A percentile compares a stretch with the other conserved stretches of the same genome.
phyloP scores from a whole-genome alignment of 2,888 invertebrate species.

The Athrips mouffetella region DNA sequence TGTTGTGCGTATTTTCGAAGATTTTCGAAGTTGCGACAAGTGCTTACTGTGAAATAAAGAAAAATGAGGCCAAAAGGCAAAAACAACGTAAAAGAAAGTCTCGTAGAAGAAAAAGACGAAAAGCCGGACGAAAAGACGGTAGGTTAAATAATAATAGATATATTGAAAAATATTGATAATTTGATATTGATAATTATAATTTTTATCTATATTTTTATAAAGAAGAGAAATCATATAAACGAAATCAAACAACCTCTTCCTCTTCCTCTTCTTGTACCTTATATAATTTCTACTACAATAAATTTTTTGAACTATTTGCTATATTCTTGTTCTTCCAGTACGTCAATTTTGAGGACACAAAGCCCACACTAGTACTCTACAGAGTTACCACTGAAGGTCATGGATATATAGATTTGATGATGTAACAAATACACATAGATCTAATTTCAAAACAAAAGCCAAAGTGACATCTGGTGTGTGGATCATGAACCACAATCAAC shows the following conservation, averaged over 20 bases:
- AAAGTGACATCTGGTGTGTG: constrained; percentile 35
- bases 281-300: too few relatives aligned
- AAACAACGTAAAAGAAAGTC: constrained; percentile 27
- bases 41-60: constrained; percentile 29
- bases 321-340: too few relatives aligned
- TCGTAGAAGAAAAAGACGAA: constrained; percentile 33
- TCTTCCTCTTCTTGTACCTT: too few relatives aligned
- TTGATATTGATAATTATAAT: too few relatives aligned
- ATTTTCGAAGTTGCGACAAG: constrained; percentile 47
- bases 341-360: too few relatives aligned
- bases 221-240: too few relatives aligned
- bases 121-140: constrained; percentile 28
- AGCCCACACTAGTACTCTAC: too few relatives aligned
- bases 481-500: constrained; percentile 18
- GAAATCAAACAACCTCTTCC: too few relatives aligned
- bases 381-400: constrained; percentile 40
- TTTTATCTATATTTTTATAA: too few relatives aligned
- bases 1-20: constrained; percentile 55
- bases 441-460: constrained; percentile 3
- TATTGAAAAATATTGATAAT: too few relatives aligned
- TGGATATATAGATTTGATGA: constrained; percentile 25
- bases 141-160: too few relatives aligned
- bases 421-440: constrained; percentile 27
- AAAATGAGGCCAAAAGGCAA: constrained; percentile 3
- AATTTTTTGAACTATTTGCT: too few relatives aligned